A percentile compares a stretch with the other conserved stretches of the same genome.
Conservation (phyloP, 2,797 vertebrate genomes). For the Neopelma chrysocephalum region DNA sequence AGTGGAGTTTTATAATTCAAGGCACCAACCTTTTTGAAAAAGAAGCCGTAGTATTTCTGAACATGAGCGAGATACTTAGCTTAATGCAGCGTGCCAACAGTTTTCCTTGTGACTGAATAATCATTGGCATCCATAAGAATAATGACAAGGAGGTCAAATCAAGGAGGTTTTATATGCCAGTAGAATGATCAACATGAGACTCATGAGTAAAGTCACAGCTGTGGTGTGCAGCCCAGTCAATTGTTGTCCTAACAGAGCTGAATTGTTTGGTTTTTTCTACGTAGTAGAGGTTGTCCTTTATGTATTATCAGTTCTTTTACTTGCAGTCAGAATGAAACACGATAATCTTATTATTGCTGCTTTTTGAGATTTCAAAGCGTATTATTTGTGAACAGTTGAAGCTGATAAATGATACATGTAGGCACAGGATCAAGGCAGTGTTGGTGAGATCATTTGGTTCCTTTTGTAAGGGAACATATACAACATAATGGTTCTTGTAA, state of each 20-base stretch:
- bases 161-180: conserved; percentile 9
- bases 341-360: neutral
- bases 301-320: neutral
- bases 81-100: neutral
- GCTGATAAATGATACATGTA: neutral
- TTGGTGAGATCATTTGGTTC: neutral
- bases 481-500: neutral
- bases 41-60: neutral
- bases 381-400: neutral
- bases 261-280: conserved; percentile 20
- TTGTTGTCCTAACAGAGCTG: conserved; percentile 34
- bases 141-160: conserved; percentile 37
- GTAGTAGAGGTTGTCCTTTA: neutral
- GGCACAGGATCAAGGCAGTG: neutral
- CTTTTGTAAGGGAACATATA: neutral
- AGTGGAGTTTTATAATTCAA: neutral
- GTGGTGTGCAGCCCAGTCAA: neutral
- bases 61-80: neutral
- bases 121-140: conserved; percentile 7
- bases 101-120: conserved; percentile 19
- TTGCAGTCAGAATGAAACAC: neutral
- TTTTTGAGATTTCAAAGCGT: neutral
- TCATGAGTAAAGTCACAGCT: conserved; percentile 35
- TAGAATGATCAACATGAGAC: neutral
- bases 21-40: neutral